A percentile compares a stretch with the other conserved stretches of the same genome.
phyloP scores from a whole-genome alignment of 2,113 vertebrate genomes.

The Sylvietta virens region DNA sequence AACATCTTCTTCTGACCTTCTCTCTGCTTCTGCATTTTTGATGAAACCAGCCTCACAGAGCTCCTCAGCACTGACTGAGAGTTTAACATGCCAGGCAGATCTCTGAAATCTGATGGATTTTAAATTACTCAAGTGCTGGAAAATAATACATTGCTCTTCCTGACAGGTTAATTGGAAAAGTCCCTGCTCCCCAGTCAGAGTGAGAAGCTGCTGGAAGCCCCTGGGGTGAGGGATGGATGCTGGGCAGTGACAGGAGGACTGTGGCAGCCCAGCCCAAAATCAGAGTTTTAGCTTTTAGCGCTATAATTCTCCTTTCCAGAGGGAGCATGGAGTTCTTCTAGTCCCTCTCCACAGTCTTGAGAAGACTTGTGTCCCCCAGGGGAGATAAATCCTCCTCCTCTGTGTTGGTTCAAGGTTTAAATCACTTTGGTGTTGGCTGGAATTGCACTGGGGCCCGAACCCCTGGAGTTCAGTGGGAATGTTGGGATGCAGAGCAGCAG shows the following conservation, averaged over 20 bases:
- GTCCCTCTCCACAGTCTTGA: not conserved
- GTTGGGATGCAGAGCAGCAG: not conserved
- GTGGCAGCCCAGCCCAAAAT: not conserved
- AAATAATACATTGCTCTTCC: conserved; percentile 52
- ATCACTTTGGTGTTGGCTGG: not conserved
- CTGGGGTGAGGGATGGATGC: not conserved
- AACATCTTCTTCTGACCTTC: not conserved
- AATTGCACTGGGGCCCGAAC: fast-evolving
- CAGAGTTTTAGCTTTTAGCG: not conserved
- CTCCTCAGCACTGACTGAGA: not conserved
- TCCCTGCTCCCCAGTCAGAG: not conserved
- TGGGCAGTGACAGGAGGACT: not conserved
- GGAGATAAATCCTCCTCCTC: not conserved
- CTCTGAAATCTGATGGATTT: conserved; percentile 38
- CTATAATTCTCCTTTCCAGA: not conserved
- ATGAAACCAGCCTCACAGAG: not conserved
- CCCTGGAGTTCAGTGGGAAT: not conserved
- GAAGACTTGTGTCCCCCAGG: not conserved
- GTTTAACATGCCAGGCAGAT: conserved; percentile 40
- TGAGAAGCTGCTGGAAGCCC: not conserved
- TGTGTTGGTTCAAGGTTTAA: not conserved
- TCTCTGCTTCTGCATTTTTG: not conserved
- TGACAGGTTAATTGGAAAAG: conserved; percentile 65
- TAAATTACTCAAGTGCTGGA: conserved; percentile 9
- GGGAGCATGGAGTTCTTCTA: not conserved